Percentiles rank a stretch among this genome's conserved stretches.
Conservation (phyloP, 1,140 invertebrate species). For the Orchestia grillus region DNA sequence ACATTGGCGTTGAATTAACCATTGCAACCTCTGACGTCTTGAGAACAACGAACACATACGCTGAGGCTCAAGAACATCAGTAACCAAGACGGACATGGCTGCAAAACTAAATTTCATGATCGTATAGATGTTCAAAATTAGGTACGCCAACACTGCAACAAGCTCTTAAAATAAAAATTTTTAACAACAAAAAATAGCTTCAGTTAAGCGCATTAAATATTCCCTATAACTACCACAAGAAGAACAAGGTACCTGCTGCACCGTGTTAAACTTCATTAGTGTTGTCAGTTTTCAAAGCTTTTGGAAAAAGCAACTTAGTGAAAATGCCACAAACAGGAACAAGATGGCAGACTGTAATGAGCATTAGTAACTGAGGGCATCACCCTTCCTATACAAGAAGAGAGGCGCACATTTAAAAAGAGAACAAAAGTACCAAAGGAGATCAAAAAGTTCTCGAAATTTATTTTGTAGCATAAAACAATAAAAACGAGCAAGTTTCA, state of each 20-base stretch:
- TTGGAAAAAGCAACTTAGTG: background rate
- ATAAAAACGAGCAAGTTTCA: too few relatives aligned
- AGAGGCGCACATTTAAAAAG: background rate
- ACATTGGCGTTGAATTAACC: too few relatives aligned
- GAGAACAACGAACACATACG: background rate
- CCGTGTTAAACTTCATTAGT: background rate
- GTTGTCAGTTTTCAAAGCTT: background rate
- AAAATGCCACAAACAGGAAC: too few relatives aligned
- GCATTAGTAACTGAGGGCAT: too few relatives aligned
- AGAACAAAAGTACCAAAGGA: too few relatives aligned
- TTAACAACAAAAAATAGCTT: background rate
- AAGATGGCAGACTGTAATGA: too few relatives aligned
- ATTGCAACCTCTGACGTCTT: too few relatives aligned
- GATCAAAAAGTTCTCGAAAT: too few relatives aligned
- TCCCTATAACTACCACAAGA: background rate
- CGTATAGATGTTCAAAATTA: background rate
- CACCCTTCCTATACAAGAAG: background rate
- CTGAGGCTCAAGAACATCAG: background rate
- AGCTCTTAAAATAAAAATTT: background rate
- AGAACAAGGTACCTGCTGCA: background rate
- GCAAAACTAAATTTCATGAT: background rate
- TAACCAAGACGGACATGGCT: background rate
- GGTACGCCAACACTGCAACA: background rate
- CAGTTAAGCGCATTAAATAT: background rate
- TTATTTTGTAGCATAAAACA: too few relatives aligned